phyloP scores from a whole-genome alignment of 2,888 invertebrate genomes.

The Archaeoteleia sp. region DNA sequence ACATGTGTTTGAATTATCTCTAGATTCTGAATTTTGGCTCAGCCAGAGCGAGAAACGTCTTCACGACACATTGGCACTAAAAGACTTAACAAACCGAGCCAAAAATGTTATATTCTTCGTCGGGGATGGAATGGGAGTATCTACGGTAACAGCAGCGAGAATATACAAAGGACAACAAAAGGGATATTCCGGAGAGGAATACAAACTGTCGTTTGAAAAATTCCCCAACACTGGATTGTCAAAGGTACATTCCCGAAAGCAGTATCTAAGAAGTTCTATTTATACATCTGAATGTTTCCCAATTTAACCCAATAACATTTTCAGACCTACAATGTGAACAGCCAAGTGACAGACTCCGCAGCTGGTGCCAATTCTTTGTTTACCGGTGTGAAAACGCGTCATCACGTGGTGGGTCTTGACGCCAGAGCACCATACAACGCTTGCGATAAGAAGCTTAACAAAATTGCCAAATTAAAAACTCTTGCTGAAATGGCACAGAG shows the following conservation, averaged over 20 bases:
- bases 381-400: constrained; percentile 79
- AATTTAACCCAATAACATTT: constrained; percentile 20
- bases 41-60: constrained; percentile 69
- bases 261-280: too few relatives aligned
- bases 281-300: too few relatives aligned
- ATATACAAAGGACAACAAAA: constrained; percentile 78
- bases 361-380: constrained; percentile 82
- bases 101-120: constrained; percentile 81
- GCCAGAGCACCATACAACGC: constrained; percentile 68
- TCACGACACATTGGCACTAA: constrained; percentile 59
- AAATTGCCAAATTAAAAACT: constrained; percentile 71
- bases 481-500: constrained; percentile 79
- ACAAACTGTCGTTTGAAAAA: constrained; percentile 78
- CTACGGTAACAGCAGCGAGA: constrained; percentile 80
- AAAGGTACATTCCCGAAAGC: too few relatives aligned
- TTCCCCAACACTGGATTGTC: constrained; percentile 79
- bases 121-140: constrained; percentile 83
- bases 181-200: constrained; percentile 78
- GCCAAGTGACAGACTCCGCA: constrained; percentile 83
- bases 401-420: constrained; percentile 77
- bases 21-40: constrained; percentile 70
- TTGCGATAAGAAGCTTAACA: constrained; percentile 71
- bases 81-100: constrained; percentile 73
- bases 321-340: constrained; percentile 82
- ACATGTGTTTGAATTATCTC: neutral